Evolutionary conservation across 2,797 vertebrate genomes (phyloP).

Genomic region (Xiphophorus birchmanni): DNA sequence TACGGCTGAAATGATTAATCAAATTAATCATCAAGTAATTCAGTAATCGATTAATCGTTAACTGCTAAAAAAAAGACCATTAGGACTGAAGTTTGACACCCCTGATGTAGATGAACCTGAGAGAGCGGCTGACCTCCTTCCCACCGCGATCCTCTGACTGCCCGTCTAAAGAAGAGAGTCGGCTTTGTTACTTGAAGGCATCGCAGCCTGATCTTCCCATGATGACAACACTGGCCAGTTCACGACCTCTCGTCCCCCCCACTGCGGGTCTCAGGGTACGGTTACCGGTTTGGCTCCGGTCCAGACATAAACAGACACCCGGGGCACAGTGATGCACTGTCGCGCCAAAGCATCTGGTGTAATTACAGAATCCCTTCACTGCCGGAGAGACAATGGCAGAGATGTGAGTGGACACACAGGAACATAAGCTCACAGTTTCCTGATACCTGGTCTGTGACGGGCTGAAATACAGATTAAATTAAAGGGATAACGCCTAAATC

Average conservation of each 20-base stretch:
- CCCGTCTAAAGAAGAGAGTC: background rate
- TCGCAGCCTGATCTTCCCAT: background rate
- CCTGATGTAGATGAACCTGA: background rate
- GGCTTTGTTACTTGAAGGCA: slow-evolving; percentile 14
- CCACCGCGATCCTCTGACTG: background rate
- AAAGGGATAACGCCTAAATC: slow-evolving; percentile 40
- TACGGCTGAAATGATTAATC: background rate
- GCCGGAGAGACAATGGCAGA: slow-evolving; percentile 18
- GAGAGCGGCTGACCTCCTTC: background rate
- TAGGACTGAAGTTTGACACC: too few relatives aligned
- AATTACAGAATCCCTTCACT: slow-evolving; percentile 64
- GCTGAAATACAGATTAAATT: slow-evolving; percentile 38
- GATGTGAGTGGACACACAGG: slow-evolving; percentile 2
- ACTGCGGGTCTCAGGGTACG: background rate
- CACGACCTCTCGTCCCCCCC: slow-evolving; percentile 18
- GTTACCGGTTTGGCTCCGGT: slow-evolving; percentile 29
- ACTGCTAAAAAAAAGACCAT: too few relatives aligned
- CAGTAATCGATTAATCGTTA: too few relatives aligned
- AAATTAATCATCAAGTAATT: too few relatives aligned
- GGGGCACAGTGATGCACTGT: slow-evolving; percentile 28
- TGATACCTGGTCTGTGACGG: slow-evolving; percentile 2
- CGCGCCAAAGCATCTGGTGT: slow-evolving; percentile 53
- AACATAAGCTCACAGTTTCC: slow-evolving; percentile 12
- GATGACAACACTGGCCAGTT: slow-evolving; percentile 3
- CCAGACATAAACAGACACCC: slow-evolving; percentile 55